Evolutionary conservation across 2,797 vertebrate genomes (phyloP), one percentile per base, ranked within the genome.

Genomic region (Arrhamphus sclerolepis): DNA sequence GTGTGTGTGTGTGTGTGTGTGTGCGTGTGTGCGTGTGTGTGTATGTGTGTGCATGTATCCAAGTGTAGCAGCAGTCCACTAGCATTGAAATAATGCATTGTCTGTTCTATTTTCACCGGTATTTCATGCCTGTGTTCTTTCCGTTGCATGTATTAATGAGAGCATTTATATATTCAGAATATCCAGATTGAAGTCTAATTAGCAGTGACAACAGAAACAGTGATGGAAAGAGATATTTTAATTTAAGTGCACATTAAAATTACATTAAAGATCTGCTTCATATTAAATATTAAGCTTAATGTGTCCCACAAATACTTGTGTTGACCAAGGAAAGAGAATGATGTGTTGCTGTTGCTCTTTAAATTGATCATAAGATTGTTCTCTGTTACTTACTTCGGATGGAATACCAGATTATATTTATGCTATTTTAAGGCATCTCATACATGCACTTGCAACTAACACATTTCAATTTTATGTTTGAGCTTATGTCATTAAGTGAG

Each of bases 81-180:
- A 59, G 22, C 64, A 75, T 71, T 70, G 74, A 62, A 73, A 69
- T 52, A 64, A 69, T 72, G 31, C 43, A 62, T 83, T 46, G 60
- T 60, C 41, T 72, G 20, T 50, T 78, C 48, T 28, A 62, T 74
- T 64, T 56, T 76, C 59, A 62, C 58, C 34, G 53, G 52, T 40
- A 50, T 72, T 64, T 71, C 59, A 46, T 62, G 59, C 40, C 26
- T 52, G 48, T 43, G 49, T 70, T 76, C 68, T 34, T 56, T 80
- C 56, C 64, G 53, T 60, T 61, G 38, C 72, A 62, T 74, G 26
- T 80, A 56, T 83, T 77, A 72, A 83, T 38, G 34, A 38, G 34
- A 14, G 11, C 13, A 38, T 38, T 38, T 16, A 38, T 38, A 38
- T 38, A 38, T 38, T 38, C 14, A 38, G 11, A 38, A 38, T 14